phyloP scores from a whole-genome alignment of 2,797 vertebrate genomes.

The Fratercula arctica region DNA sequence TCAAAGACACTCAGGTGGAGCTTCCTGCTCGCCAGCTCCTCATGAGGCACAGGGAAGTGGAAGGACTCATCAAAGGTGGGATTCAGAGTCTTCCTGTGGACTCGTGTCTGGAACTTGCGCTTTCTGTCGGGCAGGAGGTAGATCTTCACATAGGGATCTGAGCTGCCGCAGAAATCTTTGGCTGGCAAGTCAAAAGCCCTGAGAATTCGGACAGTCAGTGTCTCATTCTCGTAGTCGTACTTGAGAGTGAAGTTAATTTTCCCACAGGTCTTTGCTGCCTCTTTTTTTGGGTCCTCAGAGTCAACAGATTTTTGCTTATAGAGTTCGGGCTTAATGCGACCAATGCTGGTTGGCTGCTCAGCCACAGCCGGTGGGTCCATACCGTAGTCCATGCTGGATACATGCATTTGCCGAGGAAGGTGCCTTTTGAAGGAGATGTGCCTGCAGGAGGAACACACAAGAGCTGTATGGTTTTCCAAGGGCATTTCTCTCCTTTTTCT shows the following conservation, averaged over 20 bases:
- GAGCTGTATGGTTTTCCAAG: neutral
- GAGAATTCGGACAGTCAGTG: constrained; percentile 89
- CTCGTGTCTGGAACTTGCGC: constrained; percentile 95
- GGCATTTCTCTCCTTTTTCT: neutral
- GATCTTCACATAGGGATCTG: constrained; percentile 97
- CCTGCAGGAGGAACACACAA: constrained; percentile 66
- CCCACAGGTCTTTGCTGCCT: constrained; percentile 89
- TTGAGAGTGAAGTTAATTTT: constrained; percentile 96
- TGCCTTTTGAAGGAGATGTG: constrained; percentile 98
- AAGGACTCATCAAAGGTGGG: constrained; percentile 94
- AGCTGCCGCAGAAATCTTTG: constrained; percentile 97
- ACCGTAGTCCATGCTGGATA: constrained; percentile 91
- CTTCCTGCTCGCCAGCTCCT: constrained; percentile 89
- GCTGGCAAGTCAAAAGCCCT: constrained; percentile 93
- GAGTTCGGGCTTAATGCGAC: constrained; percentile 95
- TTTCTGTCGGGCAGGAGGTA: constrained; percentile 98
- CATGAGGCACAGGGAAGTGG: constrained; percentile 94
- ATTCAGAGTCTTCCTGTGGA: constrained; percentile 97
- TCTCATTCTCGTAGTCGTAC: constrained; percentile 94
- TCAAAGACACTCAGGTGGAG: constrained; percentile 97
- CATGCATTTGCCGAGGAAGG: constrained; percentile 94
- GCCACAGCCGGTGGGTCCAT: constrained; percentile 84
- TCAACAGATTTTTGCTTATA: constrained; percentile 92
- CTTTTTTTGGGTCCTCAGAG: constrained; percentile 86
- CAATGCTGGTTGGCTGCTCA: constrained; percentile 92